phyloP scores from a whole-genome alignment of 2,888 invertebrate genomes.

The Theodoxus fluviatilis region DNA sequence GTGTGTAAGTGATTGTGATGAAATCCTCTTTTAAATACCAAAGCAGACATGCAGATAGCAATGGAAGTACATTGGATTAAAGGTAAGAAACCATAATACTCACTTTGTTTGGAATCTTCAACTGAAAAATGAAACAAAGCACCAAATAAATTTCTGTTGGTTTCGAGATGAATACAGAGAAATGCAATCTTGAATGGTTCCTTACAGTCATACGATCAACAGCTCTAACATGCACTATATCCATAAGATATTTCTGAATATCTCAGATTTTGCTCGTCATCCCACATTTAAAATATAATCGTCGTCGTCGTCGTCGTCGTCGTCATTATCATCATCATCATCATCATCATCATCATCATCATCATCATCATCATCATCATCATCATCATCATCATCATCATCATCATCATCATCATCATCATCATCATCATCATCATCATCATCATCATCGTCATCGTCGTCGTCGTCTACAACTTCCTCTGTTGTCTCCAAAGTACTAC shows the following conservation, averaged over 20 bases:
- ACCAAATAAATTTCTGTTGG: no score
- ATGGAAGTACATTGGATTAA: no score
- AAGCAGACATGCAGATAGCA: no score
- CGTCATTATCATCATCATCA: slow-evolving; percentile 11
- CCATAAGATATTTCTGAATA: no score
- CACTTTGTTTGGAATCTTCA: slow-evolving; percentile 38
- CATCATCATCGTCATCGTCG: not conserved
- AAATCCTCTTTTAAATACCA: not conserved
- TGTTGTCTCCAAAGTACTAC: no score
- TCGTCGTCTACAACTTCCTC: not conserved
- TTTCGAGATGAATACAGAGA: no score
- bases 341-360: slow-evolving; percentile 8
- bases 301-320: no score
- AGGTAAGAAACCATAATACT: slow-evolving; percentile 25
- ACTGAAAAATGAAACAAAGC: slow-evolving; percentile 31
- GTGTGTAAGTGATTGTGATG: not conserved
- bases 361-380: slow-evolving; percentile 3
- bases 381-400: slow-evolving; percentile 5
- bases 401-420: slow-evolving; percentile 8
- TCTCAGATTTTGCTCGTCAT: no score
- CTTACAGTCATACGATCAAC: no score
- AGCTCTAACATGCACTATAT: no score
- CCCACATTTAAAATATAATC: no score
- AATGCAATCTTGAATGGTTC: no score
- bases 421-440: slow-evolving; percentile 6